Evolutionary conservation across 1,140 invertebrate genomes (phyloP).

Genomic region (Cepaea nemoralis): DNA sequence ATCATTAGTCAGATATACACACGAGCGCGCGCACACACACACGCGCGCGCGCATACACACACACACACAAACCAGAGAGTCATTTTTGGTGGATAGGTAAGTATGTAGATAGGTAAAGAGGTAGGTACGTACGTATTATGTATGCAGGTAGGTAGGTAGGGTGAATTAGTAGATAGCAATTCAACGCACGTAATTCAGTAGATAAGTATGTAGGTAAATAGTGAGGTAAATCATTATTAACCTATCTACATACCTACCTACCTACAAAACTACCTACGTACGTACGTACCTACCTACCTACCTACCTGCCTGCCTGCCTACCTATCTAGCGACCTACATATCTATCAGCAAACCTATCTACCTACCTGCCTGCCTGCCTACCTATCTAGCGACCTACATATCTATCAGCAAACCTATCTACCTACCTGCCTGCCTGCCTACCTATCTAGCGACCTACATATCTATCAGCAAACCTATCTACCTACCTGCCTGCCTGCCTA

Average conservation of each 20-base stretch:
- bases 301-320: not conserved
- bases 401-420: constrained; percentile 2
- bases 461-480: not conserved
- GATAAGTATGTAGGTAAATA: constrained; percentile 4
- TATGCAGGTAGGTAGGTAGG: not conserved
- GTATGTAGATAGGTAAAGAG: constrained; percentile 2
- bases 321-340: constrained; percentile 2
- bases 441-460: not conserved
- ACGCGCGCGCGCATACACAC: not conserved
- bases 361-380: constrained; percentile 15
- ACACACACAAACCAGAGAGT: no score
- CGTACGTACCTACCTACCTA: constrained; percentile 5
- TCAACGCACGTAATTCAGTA: no score
- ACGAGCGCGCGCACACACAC: not conserved
- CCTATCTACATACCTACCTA: not conserved
- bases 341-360: constrained; percentile 2
- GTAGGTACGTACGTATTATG: not conserved
- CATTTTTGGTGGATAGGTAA: not conserved
- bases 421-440: constrained; percentile 1
- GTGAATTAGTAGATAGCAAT: not conserved
- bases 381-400: constrained; percentile 1
- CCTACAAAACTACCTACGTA: not conserved
- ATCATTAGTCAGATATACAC: not conserved
- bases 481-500: not conserved
- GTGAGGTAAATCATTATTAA: not conserved